Evolutionary conservation across 2,113 vertebrate species (phyloP).

Genomic region (Stegostoma tigrinum): DNA sequence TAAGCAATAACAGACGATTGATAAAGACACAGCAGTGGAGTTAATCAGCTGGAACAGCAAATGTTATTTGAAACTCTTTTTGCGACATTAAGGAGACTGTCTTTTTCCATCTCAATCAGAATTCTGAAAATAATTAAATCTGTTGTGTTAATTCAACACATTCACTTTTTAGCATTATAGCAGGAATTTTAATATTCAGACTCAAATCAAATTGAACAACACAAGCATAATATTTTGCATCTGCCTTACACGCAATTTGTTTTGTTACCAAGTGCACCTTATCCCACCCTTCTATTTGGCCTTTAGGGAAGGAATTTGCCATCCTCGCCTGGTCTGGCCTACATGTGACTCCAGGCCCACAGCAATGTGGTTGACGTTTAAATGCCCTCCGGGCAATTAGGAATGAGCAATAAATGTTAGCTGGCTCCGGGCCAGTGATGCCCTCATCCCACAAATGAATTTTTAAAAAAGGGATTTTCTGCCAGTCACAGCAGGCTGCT

Average conservation of each 20-base stretch:
- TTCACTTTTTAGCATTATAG: background rate
- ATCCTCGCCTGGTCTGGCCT: no score
- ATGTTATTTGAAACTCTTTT: background rate
- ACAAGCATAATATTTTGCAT: background rate
- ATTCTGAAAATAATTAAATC: no score
- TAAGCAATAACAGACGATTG: no score
- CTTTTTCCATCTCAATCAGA: background rate
- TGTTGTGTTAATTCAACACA: background rate
- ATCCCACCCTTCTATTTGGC: no score
- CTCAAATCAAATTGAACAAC: background rate
- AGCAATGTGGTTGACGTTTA: no score
- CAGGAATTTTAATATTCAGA: background rate
- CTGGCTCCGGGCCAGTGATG: no score
- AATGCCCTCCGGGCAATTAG: no score
- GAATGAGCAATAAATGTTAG: no score
- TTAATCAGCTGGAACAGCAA: background rate
- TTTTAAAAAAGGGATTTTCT: background rate
- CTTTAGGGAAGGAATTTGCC: no score
- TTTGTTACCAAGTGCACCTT: background rate
- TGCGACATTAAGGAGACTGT: background rate
- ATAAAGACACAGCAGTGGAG: no score
- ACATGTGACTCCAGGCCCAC: no score
- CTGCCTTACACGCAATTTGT: background rate
- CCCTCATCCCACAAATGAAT: no score
- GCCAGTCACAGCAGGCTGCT: background rate